Conservation (phyloP, 2,113 vertebrate genomes). For the Rhabdomys dilectus region DNA sequence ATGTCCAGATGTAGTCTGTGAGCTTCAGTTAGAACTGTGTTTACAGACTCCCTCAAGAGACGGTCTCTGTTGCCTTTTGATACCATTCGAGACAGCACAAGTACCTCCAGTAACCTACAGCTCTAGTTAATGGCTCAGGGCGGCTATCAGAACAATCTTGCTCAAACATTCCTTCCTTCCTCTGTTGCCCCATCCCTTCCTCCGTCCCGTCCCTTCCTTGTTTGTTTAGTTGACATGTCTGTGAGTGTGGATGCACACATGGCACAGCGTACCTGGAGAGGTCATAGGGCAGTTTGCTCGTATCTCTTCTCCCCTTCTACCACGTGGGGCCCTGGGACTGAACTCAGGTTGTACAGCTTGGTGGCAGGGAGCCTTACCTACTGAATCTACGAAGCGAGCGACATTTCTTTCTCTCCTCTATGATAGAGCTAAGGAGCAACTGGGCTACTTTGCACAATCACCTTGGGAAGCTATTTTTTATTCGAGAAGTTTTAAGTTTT, state of each 20-base stretch:
- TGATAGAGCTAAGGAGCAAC: not conserved
- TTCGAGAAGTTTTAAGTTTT: not conserved
- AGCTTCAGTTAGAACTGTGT: not conserved
- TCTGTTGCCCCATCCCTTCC: not conserved
- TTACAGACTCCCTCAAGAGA: constrained; percentile 7
- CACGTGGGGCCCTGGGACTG: too few relatives aligned
- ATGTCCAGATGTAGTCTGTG: not conserved
- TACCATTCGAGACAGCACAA: not conserved
- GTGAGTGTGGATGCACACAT: not conserved
- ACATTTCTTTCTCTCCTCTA: not conserved
- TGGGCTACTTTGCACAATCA: not conserved
- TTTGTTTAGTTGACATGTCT: not conserved
- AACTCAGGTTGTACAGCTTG: not conserved
- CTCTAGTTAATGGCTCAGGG: not conserved
- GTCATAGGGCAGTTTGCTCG: too few relatives aligned
- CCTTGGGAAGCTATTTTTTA: constrained; percentile 19
- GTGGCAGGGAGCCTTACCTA: not conserved
- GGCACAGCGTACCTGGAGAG: too few relatives aligned
- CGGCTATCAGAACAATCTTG: not conserved
- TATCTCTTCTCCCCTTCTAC: too few relatives aligned
- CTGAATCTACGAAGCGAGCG: too few relatives aligned
- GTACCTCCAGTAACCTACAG: not conserved
- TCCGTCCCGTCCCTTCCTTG: not conserved
- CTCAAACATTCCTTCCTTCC: not conserved
- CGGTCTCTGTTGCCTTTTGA: not conserved